These are phyloP conservation scores for Meteorus sp. DNA, from an alignment of 1,140 invertebrate species.

Conservation along the genomic window DNA sequence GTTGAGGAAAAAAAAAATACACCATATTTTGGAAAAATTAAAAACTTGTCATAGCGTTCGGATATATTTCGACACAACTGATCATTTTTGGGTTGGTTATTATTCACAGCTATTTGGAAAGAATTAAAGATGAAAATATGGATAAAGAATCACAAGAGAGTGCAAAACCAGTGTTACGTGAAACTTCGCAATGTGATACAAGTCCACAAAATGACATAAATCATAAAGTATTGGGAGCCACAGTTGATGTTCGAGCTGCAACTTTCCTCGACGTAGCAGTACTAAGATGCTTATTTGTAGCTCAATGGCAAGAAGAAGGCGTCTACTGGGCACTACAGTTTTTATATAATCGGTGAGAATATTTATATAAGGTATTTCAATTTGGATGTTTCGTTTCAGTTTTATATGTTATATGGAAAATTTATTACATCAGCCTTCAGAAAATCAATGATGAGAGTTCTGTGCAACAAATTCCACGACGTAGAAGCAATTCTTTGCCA, in stretches of 20 bases:
- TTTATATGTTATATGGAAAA: slow-evolving; percentile 7
- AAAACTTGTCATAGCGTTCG: too few relatives aligned
- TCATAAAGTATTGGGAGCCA: slow-evolving; percentile 26
- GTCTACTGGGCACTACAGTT: slow-evolving; percentile 97
- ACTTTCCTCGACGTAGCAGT: slow-evolving; percentile 96
- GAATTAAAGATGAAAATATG: slow-evolving; percentile 26
- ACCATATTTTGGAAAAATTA: neutral
- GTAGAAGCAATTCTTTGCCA: slow-evolving; percentile 88
- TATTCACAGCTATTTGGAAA: slow-evolving; percentile 10
- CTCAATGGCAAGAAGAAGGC: slow-evolving; percentile 97
- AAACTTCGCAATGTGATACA: too few relatives aligned
- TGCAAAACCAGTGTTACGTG: too few relatives aligned
- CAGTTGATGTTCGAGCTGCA: slow-evolving; percentile 76
- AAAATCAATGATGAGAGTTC: slow-evolving; percentile 80
- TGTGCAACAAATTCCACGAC: slow-evolving; percentile 72
- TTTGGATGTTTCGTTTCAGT: too few relatives aligned
- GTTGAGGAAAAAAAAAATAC: slow-evolving; percentile 42
- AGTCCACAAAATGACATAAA: too few relatives aligned
- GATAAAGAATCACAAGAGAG: slow-evolving; percentile 33
- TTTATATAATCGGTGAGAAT: slow-evolving; percentile 86
- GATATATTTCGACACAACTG: too few relatives aligned
- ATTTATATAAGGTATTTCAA: too few relatives aligned
- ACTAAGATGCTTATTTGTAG: slow-evolving; percentile 92
- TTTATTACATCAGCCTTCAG: slow-evolving; percentile 68
- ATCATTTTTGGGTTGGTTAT: neutral